Evolutionary conservation across 1,140 invertebrate species (phyloP), one percentile per base, ranked within the genome.

Genomic region (Subanguina moxae): DNA sequence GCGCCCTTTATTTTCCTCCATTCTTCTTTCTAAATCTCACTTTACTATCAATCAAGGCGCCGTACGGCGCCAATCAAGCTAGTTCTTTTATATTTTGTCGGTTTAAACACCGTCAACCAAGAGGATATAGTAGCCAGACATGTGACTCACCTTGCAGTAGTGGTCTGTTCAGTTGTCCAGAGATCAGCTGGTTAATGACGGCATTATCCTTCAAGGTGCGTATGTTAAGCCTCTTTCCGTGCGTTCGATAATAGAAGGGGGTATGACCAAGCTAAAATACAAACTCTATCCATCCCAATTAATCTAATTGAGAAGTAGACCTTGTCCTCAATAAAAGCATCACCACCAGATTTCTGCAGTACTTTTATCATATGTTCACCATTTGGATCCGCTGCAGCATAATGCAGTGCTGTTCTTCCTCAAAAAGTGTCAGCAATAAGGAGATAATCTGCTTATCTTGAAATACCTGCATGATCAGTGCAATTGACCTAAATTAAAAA

Each of bases 301-400:
- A 43, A 7, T 52, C 8, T 15, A 52, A 57, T 25, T 56, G 19
- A 19, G 43, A 46, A n/a, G 52, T 62, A 15, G 30, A 78, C 74
- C 62, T 79, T 82, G 63, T 82, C 78, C 57, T 82, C 80, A 58
- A 81, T 82, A 59, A 81, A 81, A 32, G 80, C 80, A 62, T 81
- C 80, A 1, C 80, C 80, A 15, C 80, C 80, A 48, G 68, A 67
- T 62, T 81, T 81, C 63, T 81, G 80, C 25, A 81, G 67, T 23
- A 81, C 78, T 67, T 81, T 81, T n/a, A 81, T 82, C 78, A 81
- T 80, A 45, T 82, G 80, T 46, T 81, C 80, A 15, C 78, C 78
- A 59, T 82, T 81, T 19, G 78, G 64, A 63, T 81, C 80, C 17
- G 80, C 80, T 13, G 80, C 80, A 19, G 80, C 80, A 58, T 80